These are phyloP conservation scores for Drosophila mimica DNA, from an alignment of 2,888 invertebrate species.

Conservation along the genomic window DNA sequence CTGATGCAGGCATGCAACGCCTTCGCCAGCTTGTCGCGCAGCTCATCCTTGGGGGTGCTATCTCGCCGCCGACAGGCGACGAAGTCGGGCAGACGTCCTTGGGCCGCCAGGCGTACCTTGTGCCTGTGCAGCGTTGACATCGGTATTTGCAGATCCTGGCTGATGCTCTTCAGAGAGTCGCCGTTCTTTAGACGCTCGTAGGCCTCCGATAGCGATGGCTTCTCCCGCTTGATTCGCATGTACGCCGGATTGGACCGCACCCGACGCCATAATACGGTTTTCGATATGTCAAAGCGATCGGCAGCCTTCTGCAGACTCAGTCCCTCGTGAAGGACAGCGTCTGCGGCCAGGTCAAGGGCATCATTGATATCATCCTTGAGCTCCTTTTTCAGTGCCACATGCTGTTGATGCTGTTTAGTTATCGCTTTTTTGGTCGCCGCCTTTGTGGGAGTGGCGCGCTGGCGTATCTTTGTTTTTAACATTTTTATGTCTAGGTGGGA, in stretches of 20 bases:
- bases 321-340: conserved; percentile 83
- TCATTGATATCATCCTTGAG: conserved; percentile 69
- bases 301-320: conserved; percentile 84
- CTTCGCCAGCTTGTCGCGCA: conserved; percentile 82
- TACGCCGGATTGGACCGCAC: conserved; percentile 83
- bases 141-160: conserved; percentile 84
- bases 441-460: conserved; percentile 42
- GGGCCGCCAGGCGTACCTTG: conserved; percentile 83
- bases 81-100: conserved; percentile 83
- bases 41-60: conserved; percentile 83
- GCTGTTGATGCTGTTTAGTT: conserved; percentile 53
- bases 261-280: conserved; percentile 84
- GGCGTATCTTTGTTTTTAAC: conserved; percentile 32
- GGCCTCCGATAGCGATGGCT: conserved; percentile 82
- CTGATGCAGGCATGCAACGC: conserved; percentile 83
- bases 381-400: conserved; percentile 58
- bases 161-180: conserved; percentile 84
- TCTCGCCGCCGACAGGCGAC: conserved; percentile 83
- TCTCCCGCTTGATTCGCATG: conserved; percentile 82
- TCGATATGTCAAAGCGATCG: conserved; percentile 83
- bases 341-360: conserved; percentile 81
- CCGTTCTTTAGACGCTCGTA: conserved; percentile 83
- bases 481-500: conserved; percentile 48
- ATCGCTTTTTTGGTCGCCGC: conserved; percentile 36
- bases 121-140: conserved; percentile 85